Evolutionary conservation across 1,140 invertebrate genomes (phyloP), one percentile per base, ranked within the genome.

Genomic region (Lanistes nyassanus): DNA sequence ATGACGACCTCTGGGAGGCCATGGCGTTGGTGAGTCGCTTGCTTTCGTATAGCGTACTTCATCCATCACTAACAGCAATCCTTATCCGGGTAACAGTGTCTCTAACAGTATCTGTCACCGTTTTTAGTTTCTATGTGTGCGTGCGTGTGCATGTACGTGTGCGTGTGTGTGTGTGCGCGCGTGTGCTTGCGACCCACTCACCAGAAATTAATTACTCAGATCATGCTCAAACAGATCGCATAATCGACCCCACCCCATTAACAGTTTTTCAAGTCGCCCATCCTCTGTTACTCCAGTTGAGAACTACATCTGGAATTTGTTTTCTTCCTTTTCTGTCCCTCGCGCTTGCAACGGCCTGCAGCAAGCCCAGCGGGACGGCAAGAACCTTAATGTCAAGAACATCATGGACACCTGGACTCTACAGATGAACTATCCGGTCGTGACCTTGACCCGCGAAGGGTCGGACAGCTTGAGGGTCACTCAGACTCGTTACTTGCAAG

Each of bases 381-480:
- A 74, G 26, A 60, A 26, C 60, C 80, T 29, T 55, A 76, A 74
- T 37, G 89, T 96, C 0, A 92, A 92, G 76, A 84, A 90, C 3
- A 93, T 96, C 64, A 94, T 97, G 94, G 95, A 97, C 81, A 96
- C 95, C 0, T 98, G 96, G 96, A 96, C 95, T 0, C 86, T 96
- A 13, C 95, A 97, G 89, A 95, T 93, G 75, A 95, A 95, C 3
- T 97, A 94, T 87, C 96, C 96, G 0, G 92, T 97, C 0, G 89
- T 97, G 0, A 95, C 92, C 0, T 92, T 96, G 0, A 92, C 67
- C 19, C 72, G 65, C 26, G 72, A 73, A 0, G 71, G 55, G 37
- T 42, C n/a, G 9, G 75, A 73, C 37, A 75, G 58, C 23, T 36
- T 55, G 0, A 67, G 37, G 23, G 65, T 80, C 29, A 81, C 76